phyloP scores from a whole-genome alignment of 2,797 vertebrate species.

The Orientallactaga sibirica region DNA sequence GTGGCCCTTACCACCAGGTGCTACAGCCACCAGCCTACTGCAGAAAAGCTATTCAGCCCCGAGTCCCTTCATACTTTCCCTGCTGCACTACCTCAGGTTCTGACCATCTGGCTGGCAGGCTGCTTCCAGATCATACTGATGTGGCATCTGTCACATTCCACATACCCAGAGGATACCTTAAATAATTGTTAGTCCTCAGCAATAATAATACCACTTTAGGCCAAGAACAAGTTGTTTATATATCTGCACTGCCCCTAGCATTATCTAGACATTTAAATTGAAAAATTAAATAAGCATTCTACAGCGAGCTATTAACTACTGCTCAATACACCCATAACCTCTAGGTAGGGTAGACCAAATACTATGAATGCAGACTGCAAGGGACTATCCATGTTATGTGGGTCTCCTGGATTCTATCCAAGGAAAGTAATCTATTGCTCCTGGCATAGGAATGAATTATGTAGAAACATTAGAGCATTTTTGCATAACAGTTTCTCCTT shows the following conservation, averaged over 20 bases:
- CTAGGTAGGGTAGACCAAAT: conserved; percentile 37
- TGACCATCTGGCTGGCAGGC: conserved; percentile 73
- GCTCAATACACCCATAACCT: conserved; percentile 33
- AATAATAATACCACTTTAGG: conserved; percentile 70
- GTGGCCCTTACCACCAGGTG: background rate
- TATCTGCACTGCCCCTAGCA: conserved; percentile 61
- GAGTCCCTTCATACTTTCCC: conserved; percentile 56
- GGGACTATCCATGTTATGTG: background rate
- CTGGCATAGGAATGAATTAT: conserved; percentile 32
- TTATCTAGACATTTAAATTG: conserved; percentile 71
- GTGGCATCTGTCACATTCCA: conserved; percentile 36
- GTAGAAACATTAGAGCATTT: conserved; percentile 2
- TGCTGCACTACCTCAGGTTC: conserved; percentile 39
- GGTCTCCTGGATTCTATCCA: background rate
- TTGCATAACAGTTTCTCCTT: conserved; percentile 8
- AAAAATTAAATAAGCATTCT: conserved; percentile 79
- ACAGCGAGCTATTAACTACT: conserved; percentile 62
- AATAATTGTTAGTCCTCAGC: conserved; percentile 72
- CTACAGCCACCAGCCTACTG: conserved; percentile 56
- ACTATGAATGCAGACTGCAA: background rate
- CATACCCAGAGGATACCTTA: conserved; percentile 48
- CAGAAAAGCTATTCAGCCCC: conserved; percentile 55
- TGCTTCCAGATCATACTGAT: conserved; percentile 36
- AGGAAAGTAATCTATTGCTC: background rate
- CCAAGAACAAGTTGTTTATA: conserved; percentile 71